Evolutionary conservation across 2,888 invertebrate genomes (phyloP), one percentile per base, ranked within the genome.

Genomic region (Papilio gigon): DNA sequence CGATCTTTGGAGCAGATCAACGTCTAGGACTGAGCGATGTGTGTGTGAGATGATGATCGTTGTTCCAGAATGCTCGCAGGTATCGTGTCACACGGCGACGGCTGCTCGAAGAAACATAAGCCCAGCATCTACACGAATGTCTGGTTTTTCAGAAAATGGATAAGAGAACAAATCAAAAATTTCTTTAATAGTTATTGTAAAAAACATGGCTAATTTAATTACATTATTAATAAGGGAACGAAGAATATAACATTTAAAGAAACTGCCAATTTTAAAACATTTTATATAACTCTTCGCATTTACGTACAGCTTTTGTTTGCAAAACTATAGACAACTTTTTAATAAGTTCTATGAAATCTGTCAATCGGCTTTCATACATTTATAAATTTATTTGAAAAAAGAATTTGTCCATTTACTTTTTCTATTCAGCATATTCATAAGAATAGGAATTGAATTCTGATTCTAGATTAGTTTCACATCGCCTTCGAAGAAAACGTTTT

Each of bases 21-120:
- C n/a, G n/a, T n/a, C n/a, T n/a, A n/a, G n/a, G n/a, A n/a, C n/a
- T n/a, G n/a, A n/a, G n/a, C n/a, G n/a, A n/a, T n/a, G n/a, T n/a
- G n/a, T n/a, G n/a, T n/a, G n/a, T n/a, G n/a, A n/a, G n/a, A n/a
- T n/a, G n/a, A n/a, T n/a, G n/a, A 6, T 68, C 58, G 22, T 70
- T 60, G 65, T 78, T 78, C 33, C 82, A 90, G 90, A 1, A 77
- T 77, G 76, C 59, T 90, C 3, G 85, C 89, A 2, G 91, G 91
- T 0, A 75, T 91, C 11, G 88, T 87, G 5, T 90, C 90, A 0
- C 88, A 90, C 35, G 90, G 90, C 2, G 82, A 87, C 4, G 87
- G 89, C 0, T 91, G 91, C 66, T 87, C 86, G 0, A 78, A 76
- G 63, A 79, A 80, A 71, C 68, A 74, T 14, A 88, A 85, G 47